Evolutionary conservation across 2,113 vertebrate species (phyloP).

Genomic region (Coptodon rendalli): DNA sequence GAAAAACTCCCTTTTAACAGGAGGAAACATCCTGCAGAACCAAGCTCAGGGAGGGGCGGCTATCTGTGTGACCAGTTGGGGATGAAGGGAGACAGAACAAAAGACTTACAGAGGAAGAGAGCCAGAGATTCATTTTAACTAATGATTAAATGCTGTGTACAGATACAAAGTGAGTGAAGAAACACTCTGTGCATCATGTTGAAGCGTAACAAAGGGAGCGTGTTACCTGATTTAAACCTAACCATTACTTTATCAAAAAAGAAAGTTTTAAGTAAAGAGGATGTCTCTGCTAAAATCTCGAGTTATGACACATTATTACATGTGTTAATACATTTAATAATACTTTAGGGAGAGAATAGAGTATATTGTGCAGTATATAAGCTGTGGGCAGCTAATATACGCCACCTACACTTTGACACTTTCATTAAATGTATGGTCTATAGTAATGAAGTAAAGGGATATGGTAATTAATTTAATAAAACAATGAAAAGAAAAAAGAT

Average conservation of each 20-base stretch:
- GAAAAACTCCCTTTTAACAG: background rate
- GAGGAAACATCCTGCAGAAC: background rate
- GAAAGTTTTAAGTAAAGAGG: background rate
- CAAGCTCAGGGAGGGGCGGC: background rate
- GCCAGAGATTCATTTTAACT: background rate
- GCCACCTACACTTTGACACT: background rate
- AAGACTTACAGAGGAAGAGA: background rate
- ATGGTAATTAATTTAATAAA: background rate
- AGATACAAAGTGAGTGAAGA: background rate
- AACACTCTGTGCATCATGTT: background rate
- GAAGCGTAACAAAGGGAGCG: background rate
- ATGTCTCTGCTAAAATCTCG: background rate
- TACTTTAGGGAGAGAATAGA: background rate
- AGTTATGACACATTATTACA: background rate
- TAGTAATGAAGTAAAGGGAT: background rate
- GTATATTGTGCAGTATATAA: background rate
- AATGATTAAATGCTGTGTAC: background rate
- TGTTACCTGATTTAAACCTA: background rate
- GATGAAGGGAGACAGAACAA: background rate
- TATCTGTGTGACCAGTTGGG: background rate
- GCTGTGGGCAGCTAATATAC: background rate
- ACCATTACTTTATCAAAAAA: background rate
- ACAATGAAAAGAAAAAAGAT: background rate
- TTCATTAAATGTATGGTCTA: background rate
- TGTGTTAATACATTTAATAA: background rate